Conservation (phyloP, 2,888 invertebrate species). For the Amphipyra berbera region DNA sequence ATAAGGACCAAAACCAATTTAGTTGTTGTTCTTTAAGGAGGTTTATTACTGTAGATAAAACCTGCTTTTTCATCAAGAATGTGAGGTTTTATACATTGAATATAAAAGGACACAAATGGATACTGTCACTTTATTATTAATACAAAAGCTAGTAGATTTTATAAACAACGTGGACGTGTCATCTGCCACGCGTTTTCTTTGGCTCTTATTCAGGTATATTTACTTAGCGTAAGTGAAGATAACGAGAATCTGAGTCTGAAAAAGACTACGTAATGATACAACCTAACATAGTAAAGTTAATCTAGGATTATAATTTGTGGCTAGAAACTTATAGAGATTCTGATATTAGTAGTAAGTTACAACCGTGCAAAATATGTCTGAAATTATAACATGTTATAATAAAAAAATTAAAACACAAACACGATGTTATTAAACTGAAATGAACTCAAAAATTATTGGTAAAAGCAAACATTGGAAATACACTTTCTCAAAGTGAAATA, state of each 20-base stretch:
- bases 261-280: conserved; percentile 2
- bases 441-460: conserved; percentile 2
- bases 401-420: neutral
- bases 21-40: neutral
- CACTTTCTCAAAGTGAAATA: conserved; percentile 49
- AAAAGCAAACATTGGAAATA: conserved; percentile 16
- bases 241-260: conserved; percentile 2
- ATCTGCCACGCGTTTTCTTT: conserved; percentile 24
- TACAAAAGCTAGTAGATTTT: conserved; percentile 1
- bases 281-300: conserved; percentile 25
- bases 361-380: neutral
- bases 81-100: neutral
- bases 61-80: neutral
- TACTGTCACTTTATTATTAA: neutral
- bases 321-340: conserved; percentile 48
- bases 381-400: neutral
- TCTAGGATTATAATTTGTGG: conserved; percentile 38
- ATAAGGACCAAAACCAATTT: neutral
- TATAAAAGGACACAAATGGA: neutral
- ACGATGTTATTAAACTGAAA: neutral
- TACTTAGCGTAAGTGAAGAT: conserved; percentile 4
- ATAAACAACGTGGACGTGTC: conserved; percentile 30
- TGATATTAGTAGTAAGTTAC: neutral
- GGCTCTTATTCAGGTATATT: conserved; percentile 12
- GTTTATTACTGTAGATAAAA: neutral